A percentile compares a stretch with the other conserved stretches of the same genome.
Evolutionary conservation across 1,140 invertebrate genomes (phyloP).

Genomic region (Archegozetes longisetosus): DNA sequence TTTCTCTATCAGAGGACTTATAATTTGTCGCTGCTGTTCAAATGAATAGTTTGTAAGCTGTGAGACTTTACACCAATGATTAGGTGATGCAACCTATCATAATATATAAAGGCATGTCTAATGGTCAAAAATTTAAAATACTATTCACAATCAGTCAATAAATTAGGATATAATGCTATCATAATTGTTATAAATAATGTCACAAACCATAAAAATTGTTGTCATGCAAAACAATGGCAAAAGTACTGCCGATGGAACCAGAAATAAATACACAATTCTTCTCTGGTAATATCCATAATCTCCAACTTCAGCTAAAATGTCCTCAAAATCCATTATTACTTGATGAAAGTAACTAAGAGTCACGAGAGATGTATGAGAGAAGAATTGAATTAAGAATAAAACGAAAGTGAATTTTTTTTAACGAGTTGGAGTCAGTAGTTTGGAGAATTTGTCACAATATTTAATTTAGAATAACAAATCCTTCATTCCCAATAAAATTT

Average conservation of each 20-base stretch:
- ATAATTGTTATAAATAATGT: too few species aligned
- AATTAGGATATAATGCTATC: too few species aligned
- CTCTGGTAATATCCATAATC: slow-evolving; percentile 19
- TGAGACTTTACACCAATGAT: slow-evolving; percentile 22
- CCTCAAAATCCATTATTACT: slow-evolving; percentile 20
- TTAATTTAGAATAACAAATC: too few species aligned
- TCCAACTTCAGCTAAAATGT: slow-evolving; percentile 17
- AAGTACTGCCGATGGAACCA: slow-evolving; percentile 10
- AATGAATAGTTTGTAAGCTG: slow-evolving; percentile 21
- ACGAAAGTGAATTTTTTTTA: too few species aligned
- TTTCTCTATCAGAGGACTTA: neutral
- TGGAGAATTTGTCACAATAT: too few species aligned
- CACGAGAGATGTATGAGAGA: too few species aligned
- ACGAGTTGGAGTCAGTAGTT: too few species aligned
- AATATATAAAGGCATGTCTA: neutral
- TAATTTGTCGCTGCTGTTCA: slow-evolving; percentile 4
- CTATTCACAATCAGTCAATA: neutral
- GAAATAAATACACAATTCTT: slow-evolving; percentile 10
- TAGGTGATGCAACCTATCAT: slow-evolving; percentile 11
- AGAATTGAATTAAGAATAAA: too few species aligned
- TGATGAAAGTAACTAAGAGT: too few species aligned
- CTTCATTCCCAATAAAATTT: too few species aligned
- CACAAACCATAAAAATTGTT: slow-evolving; percentile 13
- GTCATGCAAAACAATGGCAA: slow-evolving; percentile 16
- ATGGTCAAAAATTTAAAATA: neutral